Percentiles rank a stretch among this genome's conserved stretches.
These are phyloP conservation scores for Lumbricus terrestris DNA, from an alignment of 2,888 invertebrate species.

Conservation along the genomic window DNA sequence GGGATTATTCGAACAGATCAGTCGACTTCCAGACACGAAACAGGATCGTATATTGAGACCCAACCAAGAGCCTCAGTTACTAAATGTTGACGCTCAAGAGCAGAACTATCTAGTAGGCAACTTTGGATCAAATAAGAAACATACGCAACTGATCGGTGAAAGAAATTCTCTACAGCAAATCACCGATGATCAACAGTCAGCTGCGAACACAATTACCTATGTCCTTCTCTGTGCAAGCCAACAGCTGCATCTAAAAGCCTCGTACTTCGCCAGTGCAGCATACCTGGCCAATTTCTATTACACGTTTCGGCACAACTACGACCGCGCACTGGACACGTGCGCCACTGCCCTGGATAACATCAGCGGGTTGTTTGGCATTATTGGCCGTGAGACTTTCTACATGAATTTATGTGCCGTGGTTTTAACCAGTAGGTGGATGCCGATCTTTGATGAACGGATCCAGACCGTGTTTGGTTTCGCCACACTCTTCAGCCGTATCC, in stretches of 20 bases:
- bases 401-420: not conserved
- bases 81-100: too few species aligned
- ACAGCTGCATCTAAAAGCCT: not conserved
- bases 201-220: not conserved
- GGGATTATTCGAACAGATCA: not conserved
- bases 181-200: not conserved
- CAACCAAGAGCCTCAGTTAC: too few species aligned
- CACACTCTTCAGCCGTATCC: not conserved
- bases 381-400: not conserved
- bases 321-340: not conserved
- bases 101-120: too few species aligned
- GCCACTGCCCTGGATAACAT: not conserved
- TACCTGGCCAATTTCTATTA: conserved; percentile 9
- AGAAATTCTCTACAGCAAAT: not conserved
- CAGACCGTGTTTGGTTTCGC: not conserved
- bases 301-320: not conserved
- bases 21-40: not conserved
- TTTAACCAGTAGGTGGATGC: not conserved
- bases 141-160: not conserved
- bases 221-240: not conserved
- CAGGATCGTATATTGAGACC: not conserved
- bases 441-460: not conserved
- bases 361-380: not conserved
- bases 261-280: not conserved
- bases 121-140: too few species aligned